Conservation (phyloP, 2,113 vertebrate species). For the Platanista minor region DNA sequence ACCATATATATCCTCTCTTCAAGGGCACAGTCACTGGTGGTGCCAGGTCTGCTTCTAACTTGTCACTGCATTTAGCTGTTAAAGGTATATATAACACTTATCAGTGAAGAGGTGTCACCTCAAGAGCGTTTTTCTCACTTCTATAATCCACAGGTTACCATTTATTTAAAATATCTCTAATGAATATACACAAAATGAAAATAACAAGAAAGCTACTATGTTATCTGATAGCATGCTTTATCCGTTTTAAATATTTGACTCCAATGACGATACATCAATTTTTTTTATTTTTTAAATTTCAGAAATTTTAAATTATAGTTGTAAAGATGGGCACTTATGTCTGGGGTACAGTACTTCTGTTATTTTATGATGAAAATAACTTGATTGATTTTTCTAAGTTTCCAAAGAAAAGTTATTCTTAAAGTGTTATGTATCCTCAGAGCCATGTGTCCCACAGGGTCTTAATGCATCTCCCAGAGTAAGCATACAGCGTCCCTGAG, state of each 20-base stretch:
- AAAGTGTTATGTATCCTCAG: not conserved
- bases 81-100: not conserved
- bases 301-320: not conserved
- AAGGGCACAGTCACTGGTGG: not conserved
- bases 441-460: not conserved
- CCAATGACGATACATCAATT: not conserved
- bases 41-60: not conserved
- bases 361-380: not conserved
- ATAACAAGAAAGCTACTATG: not conserved
- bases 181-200: not conserved
- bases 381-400: not conserved
- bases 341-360: not conserved
- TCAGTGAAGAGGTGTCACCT: not conserved
- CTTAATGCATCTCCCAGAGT: constrained; percentile 19
- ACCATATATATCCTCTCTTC: not conserved
- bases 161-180: constrained; percentile 42
- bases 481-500: not conserved
- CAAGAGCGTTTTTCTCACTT: not conserved
- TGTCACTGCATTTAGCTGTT: not conserved
- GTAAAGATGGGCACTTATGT: not conserved
- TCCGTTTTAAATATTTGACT: not conserved
- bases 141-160: not conserved
- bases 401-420: not conserved
- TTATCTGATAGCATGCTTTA: not conserved
- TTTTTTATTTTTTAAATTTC: not conserved